Base-by-base conservation (phyloP, 2,888 invertebrate genomes). In the Deilephila elpenor region DNA sequence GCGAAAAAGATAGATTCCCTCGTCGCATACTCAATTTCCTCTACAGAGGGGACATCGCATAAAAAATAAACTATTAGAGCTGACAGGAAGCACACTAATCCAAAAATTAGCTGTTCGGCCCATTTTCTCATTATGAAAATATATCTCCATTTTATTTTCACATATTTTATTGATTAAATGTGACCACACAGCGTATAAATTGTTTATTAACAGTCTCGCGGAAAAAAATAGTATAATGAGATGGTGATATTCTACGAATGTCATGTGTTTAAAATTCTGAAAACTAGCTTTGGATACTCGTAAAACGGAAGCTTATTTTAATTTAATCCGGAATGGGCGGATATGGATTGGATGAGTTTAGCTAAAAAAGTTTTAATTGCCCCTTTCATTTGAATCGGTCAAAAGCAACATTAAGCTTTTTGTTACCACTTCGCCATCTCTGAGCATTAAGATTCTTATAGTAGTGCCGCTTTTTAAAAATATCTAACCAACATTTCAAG, bases 21-120 rank as follows among this genome's bases (percentile, higher is more conserved):
- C 37, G 62, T 60, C 74, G 70, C 71, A 75, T 79, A 71, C 72
- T 71, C 74, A 75, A 76, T 80, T 78, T 80, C 79, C 75, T 78
- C 75, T 71, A 75, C 74, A 73, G 56, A 73, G 37, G 70, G 20
- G 62, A 56, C 71, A 53, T 62, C 61, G 8, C 56, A 59, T 73
- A 67, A 73, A 70, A 78, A 76, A 76, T 74, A 76, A 78, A 74
- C 71, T 72, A 74, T 61, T 77, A 77, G 59, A 73, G 71, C 59
- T 76, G 56, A 77, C 34, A 71, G 78, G 77, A 81, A 77, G 74
- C 73, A 51, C 59, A 75, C 34, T 74, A 72, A 74, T 75, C 75
- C 59, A 72, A 51, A 3, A 72, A 59, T 75, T 73, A 73, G 53
- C 17, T 71, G 71, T 71, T 59, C 71, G 71, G 62, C 60, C 71